Conservation (phyloP, 1,140 invertebrate species). For the Zaprionus africanus region DNA sequence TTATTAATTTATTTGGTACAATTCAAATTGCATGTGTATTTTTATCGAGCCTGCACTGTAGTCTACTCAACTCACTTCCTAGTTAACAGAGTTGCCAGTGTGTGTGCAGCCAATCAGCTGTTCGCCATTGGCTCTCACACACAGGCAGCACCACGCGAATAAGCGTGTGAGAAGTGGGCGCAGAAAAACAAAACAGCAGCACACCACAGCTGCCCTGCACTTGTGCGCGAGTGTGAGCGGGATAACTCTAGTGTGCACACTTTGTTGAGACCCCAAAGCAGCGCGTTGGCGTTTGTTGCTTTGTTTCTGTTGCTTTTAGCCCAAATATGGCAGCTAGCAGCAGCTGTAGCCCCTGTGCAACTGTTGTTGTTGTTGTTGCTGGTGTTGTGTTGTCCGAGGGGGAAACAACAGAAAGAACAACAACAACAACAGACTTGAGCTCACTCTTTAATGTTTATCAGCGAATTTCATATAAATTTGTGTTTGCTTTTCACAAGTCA, state of each 20-base stretch:
- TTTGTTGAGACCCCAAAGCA: constrained; percentile 11
- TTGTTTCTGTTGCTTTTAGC: constrained; percentile 20
- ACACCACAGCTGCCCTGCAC: constrained; percentile 32
- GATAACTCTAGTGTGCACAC: constrained; percentile 36
- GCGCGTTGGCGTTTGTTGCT: constrained; percentile 39
- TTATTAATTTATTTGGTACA: too few species aligned
- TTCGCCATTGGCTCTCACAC: constrained; percentile 35
- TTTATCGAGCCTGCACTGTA: constrained; percentile 13
- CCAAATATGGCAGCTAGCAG: constrained; percentile 51
- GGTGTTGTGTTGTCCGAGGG: not conserved
- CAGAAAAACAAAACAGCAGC: constrained; percentile 67
- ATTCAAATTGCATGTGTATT: not conserved
- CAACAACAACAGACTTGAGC: constrained; percentile 3
- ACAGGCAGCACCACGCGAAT: constrained; percentile 61
- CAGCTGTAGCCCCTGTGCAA: constrained; percentile 31
- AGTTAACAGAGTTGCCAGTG: not conserved
- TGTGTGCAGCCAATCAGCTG: constrained; percentile 52
- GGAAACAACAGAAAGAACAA: constrained; percentile 4
- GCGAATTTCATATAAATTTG: not conserved
- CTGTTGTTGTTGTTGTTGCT: constrained; percentile 30
- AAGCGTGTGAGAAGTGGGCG: constrained; percentile 66
- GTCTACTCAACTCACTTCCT: constrained; percentile 8
- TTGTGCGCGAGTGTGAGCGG: constrained; percentile 28
- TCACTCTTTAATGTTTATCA: constrained; percentile 2
- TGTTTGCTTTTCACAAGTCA: not conserved